Evolutionary conservation across 1,140 invertebrate genomes (phyloP).

Genomic region (Nylanderia fulva): DNA sequence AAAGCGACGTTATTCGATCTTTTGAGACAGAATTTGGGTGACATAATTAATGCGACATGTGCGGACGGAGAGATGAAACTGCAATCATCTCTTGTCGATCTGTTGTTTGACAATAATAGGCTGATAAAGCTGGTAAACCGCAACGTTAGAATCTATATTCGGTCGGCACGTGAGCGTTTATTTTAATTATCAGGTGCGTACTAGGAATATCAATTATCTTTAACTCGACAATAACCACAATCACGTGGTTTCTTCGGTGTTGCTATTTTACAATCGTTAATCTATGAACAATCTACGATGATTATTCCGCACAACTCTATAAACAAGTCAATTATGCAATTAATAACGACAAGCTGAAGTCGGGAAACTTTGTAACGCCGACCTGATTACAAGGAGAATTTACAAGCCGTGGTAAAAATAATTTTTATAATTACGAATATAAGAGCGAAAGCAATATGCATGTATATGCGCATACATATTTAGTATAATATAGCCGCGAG

Average conservation of each 20-base stretch:
- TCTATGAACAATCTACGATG: background rate
- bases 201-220: constrained; percentile 38
- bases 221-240: constrained; percentile 12
- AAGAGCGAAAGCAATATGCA: background rate
- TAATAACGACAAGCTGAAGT: background rate
- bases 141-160: constrained; percentile 13
- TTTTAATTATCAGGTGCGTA: constrained; percentile 21
- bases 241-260: background rate
- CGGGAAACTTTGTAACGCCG: background rate
- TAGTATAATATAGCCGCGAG: background rate
- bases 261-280: constrained; percentile 11
- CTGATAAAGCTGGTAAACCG: constrained; percentile 8
- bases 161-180: background rate
- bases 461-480: background rate
- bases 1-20: constrained; percentile 10
- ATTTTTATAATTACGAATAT: background rate
- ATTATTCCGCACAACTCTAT: background rate
- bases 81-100: background rate
- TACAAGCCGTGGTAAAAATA: background rate
- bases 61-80: background rate
- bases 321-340: background rate
- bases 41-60: background rate
- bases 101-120: background rate
- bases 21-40: background rate
- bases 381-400: background rate